Evolutionary conservation across 2,888 invertebrate genomes (phyloP), one percentile per base, ranked within the genome.

Genomic region (Melinaea menophilus): DNA sequence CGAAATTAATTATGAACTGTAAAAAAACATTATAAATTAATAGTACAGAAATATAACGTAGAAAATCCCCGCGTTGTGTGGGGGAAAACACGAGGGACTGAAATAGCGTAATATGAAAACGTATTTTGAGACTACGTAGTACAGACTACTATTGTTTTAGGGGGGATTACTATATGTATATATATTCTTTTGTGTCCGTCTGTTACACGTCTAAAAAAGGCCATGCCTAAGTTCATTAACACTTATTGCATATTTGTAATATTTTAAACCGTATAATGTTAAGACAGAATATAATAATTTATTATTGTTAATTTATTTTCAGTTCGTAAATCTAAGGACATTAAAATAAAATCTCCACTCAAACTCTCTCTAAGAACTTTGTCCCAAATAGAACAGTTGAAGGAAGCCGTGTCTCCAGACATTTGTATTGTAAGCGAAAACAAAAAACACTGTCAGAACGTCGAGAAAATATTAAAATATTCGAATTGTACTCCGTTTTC

Each of bases 401-500:
- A 79, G 4, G 69, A 75, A 3, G 71, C 77, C 0, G 68, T 69
- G 2, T 70, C 73, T 12, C 62, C 71, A 3, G 62, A 68, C 11
- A 58, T 73, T 0, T 62, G 74, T 0, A 69, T 76, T 0, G 66
- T 82, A 7, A 82, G 74, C 22, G 87, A 87, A 7, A 79, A 75
- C 35, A 73, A 76, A 0, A 88, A 88, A 64, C 84, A 87, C 71
- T 79, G 79, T 33, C 62, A 70, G 0, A 89, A 89, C 63, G 74
- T 88, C 0, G 80, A 85, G 5, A 85, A 84, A 22, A 66, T 89
- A 0, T 67, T 89, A 0, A 86, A 84, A 67, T 76, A 86, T 59
- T 88, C 90, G 0, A 90, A 89, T 64, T 88, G 86, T 34, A 88
- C 88, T 0, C 88, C 88, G 0, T 90, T 90, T 58, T 79, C 77